phyloP scores from a whole-genome alignment of 2,113 vertebrate genomes.

The Echinops telfairi region DNA sequence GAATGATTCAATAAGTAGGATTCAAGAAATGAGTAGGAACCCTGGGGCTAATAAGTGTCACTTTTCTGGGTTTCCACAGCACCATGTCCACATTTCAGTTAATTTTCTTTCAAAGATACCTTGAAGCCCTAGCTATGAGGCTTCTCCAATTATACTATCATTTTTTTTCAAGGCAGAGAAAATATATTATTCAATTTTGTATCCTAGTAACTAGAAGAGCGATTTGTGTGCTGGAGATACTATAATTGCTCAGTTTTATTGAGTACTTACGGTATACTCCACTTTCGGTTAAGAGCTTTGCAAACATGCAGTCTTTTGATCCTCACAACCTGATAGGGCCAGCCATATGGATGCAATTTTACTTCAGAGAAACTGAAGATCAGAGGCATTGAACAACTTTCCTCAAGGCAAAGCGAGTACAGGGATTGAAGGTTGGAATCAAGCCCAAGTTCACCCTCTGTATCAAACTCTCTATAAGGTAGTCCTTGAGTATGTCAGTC shows the following conservation, averaged over 20 bases:
- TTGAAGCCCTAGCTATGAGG: background rate
- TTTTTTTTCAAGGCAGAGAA: background rate
- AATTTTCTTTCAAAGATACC: background rate
- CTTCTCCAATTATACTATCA: background rate
- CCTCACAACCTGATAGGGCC: background rate
- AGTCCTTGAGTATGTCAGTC: background rate
- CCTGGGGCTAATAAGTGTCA: background rate
- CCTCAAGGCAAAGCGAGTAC: slow-evolving; percentile 47
- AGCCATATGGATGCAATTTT: background rate
- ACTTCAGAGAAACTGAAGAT: slow-evolving; percentile 41
- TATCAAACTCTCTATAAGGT: background rate
- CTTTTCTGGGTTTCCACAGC: background rate
- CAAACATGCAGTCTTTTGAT: background rate
- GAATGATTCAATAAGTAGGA: too few relatives aligned
- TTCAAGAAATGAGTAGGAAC: background rate
- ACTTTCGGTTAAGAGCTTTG: background rate
- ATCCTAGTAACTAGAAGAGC: background rate
- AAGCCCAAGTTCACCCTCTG: background rate
- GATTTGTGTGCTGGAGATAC: background rate
- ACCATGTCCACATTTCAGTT: background rate
- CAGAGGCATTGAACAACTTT: slow-evolving; percentile 53
- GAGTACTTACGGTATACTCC: background rate
- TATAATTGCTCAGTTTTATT: background rate
- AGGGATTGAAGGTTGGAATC: slow-evolving; percentile 25
- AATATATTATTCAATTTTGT: background rate